Base-by-base conservation (phyloP, 2,113 vertebrate species). In the Cranoglanis bouderius region DNA sequence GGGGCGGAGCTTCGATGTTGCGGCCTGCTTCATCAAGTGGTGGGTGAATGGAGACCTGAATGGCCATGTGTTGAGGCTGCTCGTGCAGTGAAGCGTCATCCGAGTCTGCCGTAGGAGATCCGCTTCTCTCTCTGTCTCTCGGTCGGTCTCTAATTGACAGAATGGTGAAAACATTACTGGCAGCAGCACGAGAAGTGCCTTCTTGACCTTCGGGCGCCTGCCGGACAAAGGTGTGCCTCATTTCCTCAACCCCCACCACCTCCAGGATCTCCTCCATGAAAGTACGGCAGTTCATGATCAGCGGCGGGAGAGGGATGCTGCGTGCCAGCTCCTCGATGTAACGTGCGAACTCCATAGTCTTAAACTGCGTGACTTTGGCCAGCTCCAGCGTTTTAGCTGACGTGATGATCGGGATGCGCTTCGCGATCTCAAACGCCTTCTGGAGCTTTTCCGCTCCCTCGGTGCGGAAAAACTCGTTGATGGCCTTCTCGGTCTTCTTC, bases 251-350 rank as follows among this genome's bases (percentile, higher is more conserved):
- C 7, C 98, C 97, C 0, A 99, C 98, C 82, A 98, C 98, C 90
- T 99, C 98, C 95, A 99, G 96, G 89, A 99, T 98, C 94, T 99
- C 98, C 94, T 99, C 98, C 98, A 99, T 97, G 93, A 99, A 97
- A n/a, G 97, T 99, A 94, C 98, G 97, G 92, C 98, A 99, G 95
- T 99, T 99, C 97, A 99, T 99, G 90, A 99, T 99, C 88, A 99
- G 97, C 8, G 98, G 98, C 9, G 98, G 98, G 91, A 99, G 96
- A 16, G 98, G 98, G 87, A 99, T 98, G 9, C 98, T 99, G 51
- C 97, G 95, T 0, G 98, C 98, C 29, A 99, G 96, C 95, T 99
- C 98, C 93, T 99, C 98, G 6, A 99, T 99, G 84, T 99, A 99
- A 40, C 98, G 97, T 19, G 98, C 98, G 7, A 99, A 98, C 91